Percentiles rank a stretch among this genome's conserved stretches.
Evolutionary conservation across 2,797 vertebrate genomes (phyloP).

Genomic region (Myotis pilosus): DNA sequence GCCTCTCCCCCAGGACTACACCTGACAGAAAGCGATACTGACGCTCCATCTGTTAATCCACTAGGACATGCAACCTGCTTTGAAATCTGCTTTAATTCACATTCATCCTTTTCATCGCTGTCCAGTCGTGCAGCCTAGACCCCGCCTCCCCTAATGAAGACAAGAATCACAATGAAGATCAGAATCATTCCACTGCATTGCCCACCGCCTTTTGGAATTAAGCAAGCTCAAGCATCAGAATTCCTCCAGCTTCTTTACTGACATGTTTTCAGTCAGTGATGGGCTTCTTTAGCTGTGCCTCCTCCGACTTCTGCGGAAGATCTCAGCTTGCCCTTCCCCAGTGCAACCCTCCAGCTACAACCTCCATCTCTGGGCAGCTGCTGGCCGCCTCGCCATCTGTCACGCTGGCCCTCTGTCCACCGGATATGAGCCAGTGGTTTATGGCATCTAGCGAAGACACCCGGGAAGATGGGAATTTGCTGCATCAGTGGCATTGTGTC

Average conservation of each 20-base stretch:
- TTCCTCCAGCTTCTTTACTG: neutral
- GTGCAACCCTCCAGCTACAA: neutral
- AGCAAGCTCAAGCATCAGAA: conserved; percentile 10
- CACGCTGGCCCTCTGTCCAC: conserved; percentile 37
- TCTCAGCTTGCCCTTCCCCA: neutral
- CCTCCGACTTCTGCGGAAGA: neutral
- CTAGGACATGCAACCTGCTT: neutral
- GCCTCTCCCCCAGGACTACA: neutral
- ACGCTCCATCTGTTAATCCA: neutral
- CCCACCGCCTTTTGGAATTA: neutral
- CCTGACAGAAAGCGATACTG: neutral
- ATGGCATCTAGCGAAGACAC: neutral
- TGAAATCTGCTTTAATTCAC: neutral
- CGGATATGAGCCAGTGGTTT: neutral
- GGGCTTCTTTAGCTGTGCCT: neutral
- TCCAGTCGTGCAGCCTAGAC: neutral
- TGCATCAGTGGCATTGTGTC: neutral
- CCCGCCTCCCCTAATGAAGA: neutral
- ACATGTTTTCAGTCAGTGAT: neutral
- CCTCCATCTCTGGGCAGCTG: conserved; percentile 43
- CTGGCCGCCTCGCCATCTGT: conserved; percentile 60
- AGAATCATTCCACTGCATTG: neutral
- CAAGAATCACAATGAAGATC: neutral
- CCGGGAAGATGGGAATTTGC: conserved; percentile 10
- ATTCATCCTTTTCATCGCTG: neutral